These are phyloP conservation scores for Rhysida immarginata DNA, from an alignment of 1,140 invertebrate genomes.

Conservation along the genomic window DNA sequence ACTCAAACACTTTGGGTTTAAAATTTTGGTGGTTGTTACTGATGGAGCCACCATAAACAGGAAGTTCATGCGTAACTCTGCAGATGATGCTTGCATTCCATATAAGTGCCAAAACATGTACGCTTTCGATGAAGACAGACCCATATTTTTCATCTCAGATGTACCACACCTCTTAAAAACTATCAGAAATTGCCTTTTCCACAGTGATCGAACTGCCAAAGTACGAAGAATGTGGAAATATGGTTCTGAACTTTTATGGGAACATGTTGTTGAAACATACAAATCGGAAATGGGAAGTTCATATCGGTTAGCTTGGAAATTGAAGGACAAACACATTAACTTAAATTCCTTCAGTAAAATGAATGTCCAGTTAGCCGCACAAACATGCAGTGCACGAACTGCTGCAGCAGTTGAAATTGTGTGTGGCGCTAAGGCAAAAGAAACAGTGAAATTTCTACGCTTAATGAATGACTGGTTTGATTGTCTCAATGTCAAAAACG, in stretches of 20 bases:
- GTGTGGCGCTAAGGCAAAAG: neutral
- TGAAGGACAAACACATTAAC: neutral
- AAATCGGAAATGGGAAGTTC: neutral
- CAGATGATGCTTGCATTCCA: neutral
- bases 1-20: neutral
- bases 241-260: neutral
- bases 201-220: neutral
- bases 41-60: neutral
- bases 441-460: slow-evolving; percentile 1
- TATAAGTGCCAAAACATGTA: slow-evolving; percentile 1
- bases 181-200: neutral
- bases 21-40: neutral
- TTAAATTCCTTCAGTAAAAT: neutral
- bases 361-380: slow-evolving; percentile 1
- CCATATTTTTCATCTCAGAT: slow-evolving; percentile 1
- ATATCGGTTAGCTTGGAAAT: neutral
- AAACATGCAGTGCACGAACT: neutral
- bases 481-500: neutral
- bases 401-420: neutral
- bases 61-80: neutral
- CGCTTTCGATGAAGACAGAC: neutral
- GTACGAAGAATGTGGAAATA: neutral
- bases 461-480: slow-evolving; percentile 4
- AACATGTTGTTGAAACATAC: neutral
- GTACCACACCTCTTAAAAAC: slow-evolving; percentile 5